These are phyloP conservation scores for Acanthornis magna DNA, from an alignment of 2,797 vertebrate genomes.

Conservation along the genomic window DNA sequence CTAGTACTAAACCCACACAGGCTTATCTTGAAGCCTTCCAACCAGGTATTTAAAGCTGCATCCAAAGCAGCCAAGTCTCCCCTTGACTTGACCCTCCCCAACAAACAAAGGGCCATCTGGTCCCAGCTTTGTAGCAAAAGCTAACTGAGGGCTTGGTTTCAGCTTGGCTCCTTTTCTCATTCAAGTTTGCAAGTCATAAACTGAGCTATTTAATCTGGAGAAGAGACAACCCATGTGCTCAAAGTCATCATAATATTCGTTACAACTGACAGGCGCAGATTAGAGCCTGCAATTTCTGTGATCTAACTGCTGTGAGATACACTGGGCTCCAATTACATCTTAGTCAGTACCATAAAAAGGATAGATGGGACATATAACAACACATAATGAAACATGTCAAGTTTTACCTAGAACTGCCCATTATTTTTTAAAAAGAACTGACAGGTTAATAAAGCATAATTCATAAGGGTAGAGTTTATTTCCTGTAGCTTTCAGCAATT, in stretches of 20 bases:
- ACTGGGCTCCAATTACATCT: constrained; percentile 22
- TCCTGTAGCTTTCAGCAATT: constrained; percentile 31
- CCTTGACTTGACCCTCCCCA: background rate
- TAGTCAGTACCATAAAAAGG: constrained; percentile 12
- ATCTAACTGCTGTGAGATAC: constrained; percentile 2
- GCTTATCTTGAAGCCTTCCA: background rate
- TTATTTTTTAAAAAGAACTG: constrained; percentile 54
- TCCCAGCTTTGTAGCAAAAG: background rate
- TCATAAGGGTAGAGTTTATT: constrained; percentile 36
- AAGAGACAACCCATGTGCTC: background rate
- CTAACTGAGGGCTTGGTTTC: background rate
- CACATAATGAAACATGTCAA: constrained; percentile 44
- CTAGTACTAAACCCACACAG: background rate
- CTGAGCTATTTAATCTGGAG: background rate
- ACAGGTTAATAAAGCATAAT: constrained; percentile 61
- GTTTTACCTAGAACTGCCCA: constrained; percentile 44
- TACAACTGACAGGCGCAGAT: constrained; percentile 25
- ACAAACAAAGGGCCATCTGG: background rate
- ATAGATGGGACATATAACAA: background rate
- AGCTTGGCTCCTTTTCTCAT: background rate
- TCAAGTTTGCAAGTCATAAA: background rate
- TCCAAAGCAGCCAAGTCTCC: background rate
- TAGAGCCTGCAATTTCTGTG: constrained; percentile 25
- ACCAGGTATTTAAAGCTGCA: background rate
- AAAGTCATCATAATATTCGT: background rate